Evolutionary conservation across 2,888 invertebrate genomes (phyloP), one percentile per base, ranked within the genome.

Genomic region (Cyrtodaria siliqua): DNA sequence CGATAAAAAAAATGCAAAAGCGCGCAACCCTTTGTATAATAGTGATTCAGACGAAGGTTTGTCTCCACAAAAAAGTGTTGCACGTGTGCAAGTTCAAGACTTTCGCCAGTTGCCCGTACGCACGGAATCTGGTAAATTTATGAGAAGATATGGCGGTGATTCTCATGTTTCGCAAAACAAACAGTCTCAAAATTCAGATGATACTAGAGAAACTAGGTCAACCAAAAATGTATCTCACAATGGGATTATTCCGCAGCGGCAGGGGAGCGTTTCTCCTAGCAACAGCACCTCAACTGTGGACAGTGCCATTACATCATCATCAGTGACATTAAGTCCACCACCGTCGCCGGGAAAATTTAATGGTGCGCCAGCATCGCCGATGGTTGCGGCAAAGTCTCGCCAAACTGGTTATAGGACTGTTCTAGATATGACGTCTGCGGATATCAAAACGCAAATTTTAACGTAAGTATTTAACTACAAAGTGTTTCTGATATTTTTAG

Each of bases 1-100:
- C 38, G 67, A 57, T 4, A 20, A 50, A 20, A 70, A 71, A 38
- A 55, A 33, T n/a, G 3, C 44, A 44, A 74, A 76, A 33, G 27
- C 72, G 26, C 69, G 70, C 16, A 82, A 82, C 53, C 78, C 77
- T 23, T 24, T 81, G 53, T 80, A 83, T 66, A 63, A 76, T 29
- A 73, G 71, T 66, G 84, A 82, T 50, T 84, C 82, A 8, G 83
- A 79, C 53, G 79, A 82, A 1, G 83, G 85, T 49, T 53, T 85
- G 50, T 82, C 87, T 0, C 84, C 84, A 47, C 75, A 82, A 38
- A 71, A 73, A 55, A 73, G 82, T 44, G 79, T 83, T 24, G 81
- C 75, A n/a, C 70, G 78, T 23, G 79, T 77, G 14, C 74, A 77
- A 23, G 86, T 86, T 20, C 71, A 73, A 23, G 86, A 86, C 57